These are phyloP conservation scores for Regulus satrapa DNA, from an alignment of 2,113 vertebrate genomes.

Conservation along the genomic window DNA sequence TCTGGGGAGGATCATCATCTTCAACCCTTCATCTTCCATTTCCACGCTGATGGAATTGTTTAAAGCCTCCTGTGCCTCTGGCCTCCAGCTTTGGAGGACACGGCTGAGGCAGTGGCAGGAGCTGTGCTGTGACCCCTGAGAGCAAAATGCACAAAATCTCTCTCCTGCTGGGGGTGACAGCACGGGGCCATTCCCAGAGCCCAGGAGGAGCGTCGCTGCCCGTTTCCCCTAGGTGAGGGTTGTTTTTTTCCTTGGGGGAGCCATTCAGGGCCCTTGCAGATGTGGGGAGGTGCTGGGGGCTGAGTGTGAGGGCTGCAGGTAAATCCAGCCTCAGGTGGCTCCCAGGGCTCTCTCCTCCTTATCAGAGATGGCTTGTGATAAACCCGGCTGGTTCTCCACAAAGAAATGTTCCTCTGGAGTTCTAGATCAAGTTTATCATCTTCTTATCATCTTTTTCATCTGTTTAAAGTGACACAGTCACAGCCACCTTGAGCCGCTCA, in stretches of 20 bases:
- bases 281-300: not conserved
- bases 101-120: not conserved
- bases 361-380: accelerated
- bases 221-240: not conserved
- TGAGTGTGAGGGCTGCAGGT: not conserved
- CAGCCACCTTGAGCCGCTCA: accelerated
- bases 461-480: not conserved
- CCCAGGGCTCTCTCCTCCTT: not conserved
- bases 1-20: accelerated
- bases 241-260: not conserved
- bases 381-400: not conserved
- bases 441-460: not conserved
- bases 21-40: not conserved
- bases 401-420: too few species aligned
- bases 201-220: not conserved
- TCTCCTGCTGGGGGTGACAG: not conserved
- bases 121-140: not conserved
- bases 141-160: not conserved
- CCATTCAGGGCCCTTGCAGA: too few species aligned
- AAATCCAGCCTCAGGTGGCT: accelerated
- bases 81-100: not conserved
- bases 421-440: not conserved
- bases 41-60: not conserved
- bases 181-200: not conserved
- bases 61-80: not conserved